These are phyloP conservation scores for Martes martes DNA, from an alignment of 2,113 vertebrate species.

Conservation along the genomic window DNA sequence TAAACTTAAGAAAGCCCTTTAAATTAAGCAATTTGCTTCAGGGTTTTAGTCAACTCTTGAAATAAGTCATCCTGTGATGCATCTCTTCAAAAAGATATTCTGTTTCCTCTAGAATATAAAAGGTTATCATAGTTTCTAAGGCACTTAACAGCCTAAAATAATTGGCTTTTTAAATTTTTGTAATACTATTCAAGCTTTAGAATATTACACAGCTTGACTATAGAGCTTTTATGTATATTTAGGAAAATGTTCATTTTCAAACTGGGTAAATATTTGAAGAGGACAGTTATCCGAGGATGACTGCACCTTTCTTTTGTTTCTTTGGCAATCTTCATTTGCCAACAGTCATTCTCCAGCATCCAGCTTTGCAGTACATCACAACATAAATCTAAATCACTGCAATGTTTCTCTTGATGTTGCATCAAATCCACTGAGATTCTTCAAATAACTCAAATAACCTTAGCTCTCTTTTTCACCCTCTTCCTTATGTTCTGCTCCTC, in stretches of 20 bases:
- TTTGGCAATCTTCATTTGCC: not conserved
- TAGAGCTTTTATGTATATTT: slow-evolving; percentile 2
- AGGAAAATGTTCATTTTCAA: not conserved
- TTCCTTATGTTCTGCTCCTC: not conserved
- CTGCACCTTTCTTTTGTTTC: not conserved
- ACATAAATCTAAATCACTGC: not conserved
- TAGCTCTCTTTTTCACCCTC: not conserved
- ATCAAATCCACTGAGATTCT: not conserved
- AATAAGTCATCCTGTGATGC: not conserved
- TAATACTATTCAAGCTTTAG: slow-evolving; percentile 44
- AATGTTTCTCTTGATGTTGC: not conserved
- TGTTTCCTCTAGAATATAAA: slow-evolving; percentile 35
- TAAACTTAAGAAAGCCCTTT: slow-evolving; percentile 27
- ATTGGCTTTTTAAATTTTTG: not conserved
- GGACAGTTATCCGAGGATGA: not conserved
- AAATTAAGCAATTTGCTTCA: slow-evolving; percentile 58
- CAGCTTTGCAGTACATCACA: not conserved
- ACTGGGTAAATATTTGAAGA: not conserved
- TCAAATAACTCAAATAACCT: not conserved
- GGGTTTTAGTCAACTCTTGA: slow-evolving; percentile 27
- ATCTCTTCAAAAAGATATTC: not conserved
- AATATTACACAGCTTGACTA: not conserved
- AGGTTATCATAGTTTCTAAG: not conserved
- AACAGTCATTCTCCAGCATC: not conserved
- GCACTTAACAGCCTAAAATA: not conserved